Conservation (phyloP, 2,888 invertebrate species). For the Bombylius major region DNA sequence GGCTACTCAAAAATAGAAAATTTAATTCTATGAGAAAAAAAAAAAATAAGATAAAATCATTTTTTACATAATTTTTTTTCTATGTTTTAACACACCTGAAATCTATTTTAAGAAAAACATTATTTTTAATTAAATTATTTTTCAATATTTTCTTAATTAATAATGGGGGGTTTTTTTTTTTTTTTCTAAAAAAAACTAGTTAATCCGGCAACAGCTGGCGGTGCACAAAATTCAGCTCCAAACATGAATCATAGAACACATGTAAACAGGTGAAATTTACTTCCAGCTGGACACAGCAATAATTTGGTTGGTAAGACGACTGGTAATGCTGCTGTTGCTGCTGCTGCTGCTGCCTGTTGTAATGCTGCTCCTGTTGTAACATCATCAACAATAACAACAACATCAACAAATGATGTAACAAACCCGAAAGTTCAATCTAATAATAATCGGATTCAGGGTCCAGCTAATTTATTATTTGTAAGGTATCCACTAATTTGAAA, state of each 20-base stretch:
- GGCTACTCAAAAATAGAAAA: too few species aligned
- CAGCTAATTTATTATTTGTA: slow-evolving; percentile 34
- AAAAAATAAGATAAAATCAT: too few species aligned
- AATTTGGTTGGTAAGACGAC: slow-evolving; percentile 3
- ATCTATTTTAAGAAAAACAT: too few species aligned
- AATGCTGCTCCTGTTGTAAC: slow-evolving; percentile 6
- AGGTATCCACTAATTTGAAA: slow-evolving; percentile 21
- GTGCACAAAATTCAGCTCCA: slow-evolving; percentile 16
- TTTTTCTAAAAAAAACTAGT: slow-evolving; percentile 8
- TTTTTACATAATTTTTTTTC: too few species aligned
- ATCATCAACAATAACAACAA: slow-evolving; percentile 11
- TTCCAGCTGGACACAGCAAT: slow-evolving; percentile 21
- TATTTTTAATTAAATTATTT: too few species aligned
- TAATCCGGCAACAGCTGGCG: slow-evolving; percentile 24
- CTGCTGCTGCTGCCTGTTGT: slow-evolving; percentile 2
- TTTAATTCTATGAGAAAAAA: too few species aligned
- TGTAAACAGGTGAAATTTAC: slow-evolving; percentile 36
- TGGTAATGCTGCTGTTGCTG: slow-evolving; percentile 1
- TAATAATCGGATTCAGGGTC: slow-evolving; percentile 26
- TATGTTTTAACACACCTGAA: too few species aligned
- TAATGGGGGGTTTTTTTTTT: background rate
- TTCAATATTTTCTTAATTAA: too few species aligned
- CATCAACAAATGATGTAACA: slow-evolving; percentile 14
- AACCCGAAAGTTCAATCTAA: slow-evolving; percentile 12
- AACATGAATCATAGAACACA: slow-evolving; percentile 35